Evolutionary conservation across 1,140 invertebrate species (phyloP).

Genomic region (Drosophila albomicans): DNA sequence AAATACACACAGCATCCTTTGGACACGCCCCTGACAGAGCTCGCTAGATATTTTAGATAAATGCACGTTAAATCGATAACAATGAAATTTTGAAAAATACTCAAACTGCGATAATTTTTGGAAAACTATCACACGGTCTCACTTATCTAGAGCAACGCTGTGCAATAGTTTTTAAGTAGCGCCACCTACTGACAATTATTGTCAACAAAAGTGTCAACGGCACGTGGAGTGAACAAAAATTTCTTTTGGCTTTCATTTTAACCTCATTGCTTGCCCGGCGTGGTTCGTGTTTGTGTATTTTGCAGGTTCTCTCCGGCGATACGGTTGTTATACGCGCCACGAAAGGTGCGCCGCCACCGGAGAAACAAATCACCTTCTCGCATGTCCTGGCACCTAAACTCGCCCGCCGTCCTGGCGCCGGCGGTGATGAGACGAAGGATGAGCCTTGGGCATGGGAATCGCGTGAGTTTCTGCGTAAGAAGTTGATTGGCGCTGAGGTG

Average conservation of each 20-base stretch:
- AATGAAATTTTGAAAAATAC: slow-evolving; percentile 1
- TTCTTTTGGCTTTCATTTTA: slow-evolving; percentile 45
- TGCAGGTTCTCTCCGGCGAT: slow-evolving; percentile 95
- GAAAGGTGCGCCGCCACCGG: slow-evolving; percentile 93
- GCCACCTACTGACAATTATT: slow-evolving; percentile 35
- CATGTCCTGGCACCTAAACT: slow-evolving; percentile 97
- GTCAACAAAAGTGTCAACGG: not conserved
- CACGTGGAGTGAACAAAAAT: slow-evolving; percentile 26
- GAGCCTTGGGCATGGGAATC: slow-evolving; percentile 99
- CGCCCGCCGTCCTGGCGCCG: slow-evolving; percentile 89
- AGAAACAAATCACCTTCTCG: slow-evolving; percentile 95
- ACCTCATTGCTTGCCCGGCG: slow-evolving; percentile 54
- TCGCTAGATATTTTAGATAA: not conserved
- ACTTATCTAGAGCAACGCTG: slow-evolving; percentile 26
- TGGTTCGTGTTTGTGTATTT: not conserved
- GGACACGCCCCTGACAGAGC: not conserved
- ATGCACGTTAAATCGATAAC: slow-evolving; percentile 1
- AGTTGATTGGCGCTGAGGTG: slow-evolving; percentile 95
- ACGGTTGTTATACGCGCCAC: slow-evolving; percentile 94
- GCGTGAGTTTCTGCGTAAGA: slow-evolving; percentile 96
- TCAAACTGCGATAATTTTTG: slow-evolving; percentile 1
- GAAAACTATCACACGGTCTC: slow-evolving; percentile 20
- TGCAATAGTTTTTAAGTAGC: slow-evolving; percentile 16
- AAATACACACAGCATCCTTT: not conserved
- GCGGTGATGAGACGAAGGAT: slow-evolving; percentile 91